Evolutionary conservation across 1,140 invertebrate genomes (phyloP).

Genomic region (Penaeus chinensis): DNA sequence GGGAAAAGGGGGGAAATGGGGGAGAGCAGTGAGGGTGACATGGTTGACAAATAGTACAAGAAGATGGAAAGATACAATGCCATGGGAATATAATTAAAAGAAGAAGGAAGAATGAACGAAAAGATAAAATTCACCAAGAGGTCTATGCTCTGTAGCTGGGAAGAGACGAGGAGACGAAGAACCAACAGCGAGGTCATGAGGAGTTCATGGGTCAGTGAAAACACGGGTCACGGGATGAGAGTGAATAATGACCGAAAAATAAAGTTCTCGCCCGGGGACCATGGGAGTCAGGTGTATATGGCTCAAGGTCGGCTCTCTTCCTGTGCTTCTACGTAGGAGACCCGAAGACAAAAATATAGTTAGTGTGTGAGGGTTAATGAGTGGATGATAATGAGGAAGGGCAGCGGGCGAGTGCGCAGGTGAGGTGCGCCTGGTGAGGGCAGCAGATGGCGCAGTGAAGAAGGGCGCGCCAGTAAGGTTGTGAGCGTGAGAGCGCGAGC

Average conservation of each 20-base stretch:
- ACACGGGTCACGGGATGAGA: too few species aligned
- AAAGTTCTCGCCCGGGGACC: too few species aligned
- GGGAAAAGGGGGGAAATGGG: too few species aligned
- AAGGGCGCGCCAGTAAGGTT: conserved; percentile 44
- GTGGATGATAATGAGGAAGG: conserved; percentile 17
- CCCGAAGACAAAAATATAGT: too few species aligned
- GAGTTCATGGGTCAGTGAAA: background rate
- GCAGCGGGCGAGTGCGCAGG: conserved; percentile 17
- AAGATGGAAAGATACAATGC: too few species aligned
- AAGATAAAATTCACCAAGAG: too few species aligned
- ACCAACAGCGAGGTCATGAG: background rate
- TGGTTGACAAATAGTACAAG: too few species aligned
- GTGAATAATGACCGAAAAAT: too few species aligned
- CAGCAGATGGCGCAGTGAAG: conserved; percentile 11
- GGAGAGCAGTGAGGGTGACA: too few species aligned
- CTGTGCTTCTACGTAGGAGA: background rate
- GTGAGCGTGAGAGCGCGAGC: conserved; percentile 35
- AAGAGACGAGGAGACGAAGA: background rate
- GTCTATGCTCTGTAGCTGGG: background rate
- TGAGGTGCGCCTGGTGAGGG: background rate
- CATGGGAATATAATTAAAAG: too few species aligned
- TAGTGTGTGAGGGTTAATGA: conserved; percentile 25
- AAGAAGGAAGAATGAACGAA: too few species aligned
- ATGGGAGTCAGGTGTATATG: background rate
- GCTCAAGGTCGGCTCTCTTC: background rate